Evolutionary conservation across 2,888 invertebrate genomes (phyloP).

Genomic region (Neoaliturus tenellus): DNA sequence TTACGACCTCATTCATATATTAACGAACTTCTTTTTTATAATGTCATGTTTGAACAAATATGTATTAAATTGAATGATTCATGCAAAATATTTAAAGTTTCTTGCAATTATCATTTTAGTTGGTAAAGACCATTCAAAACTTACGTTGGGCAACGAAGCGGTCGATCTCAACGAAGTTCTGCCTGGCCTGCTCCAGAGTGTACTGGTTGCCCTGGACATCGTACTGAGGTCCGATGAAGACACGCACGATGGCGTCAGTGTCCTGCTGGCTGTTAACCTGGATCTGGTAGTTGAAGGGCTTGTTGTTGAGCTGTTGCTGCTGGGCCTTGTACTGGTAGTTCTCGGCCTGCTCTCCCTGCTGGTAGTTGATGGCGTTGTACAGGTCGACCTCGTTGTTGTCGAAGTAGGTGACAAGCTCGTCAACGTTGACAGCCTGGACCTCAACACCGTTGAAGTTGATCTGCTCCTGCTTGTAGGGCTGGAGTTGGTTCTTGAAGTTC

Average conservation of each 20-base stretch:
- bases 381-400: slow-evolving; percentile 81
- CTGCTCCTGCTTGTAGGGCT: slow-evolving; percentile 77
- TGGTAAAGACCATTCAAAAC: slow-evolving; percentile 47
- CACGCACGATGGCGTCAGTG: slow-evolving; percentile 78
- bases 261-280: slow-evolving; percentile 77
- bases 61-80: too few species aligned
- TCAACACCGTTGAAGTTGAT: slow-evolving; percentile 79
- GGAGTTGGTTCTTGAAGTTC: slow-evolving; percentile 78
- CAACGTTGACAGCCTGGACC: slow-evolving; percentile 78
- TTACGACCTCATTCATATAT: too few species aligned
- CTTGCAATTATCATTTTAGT: too few species aligned
- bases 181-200: slow-evolving; percentile 70
- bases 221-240: slow-evolving; percentile 83
- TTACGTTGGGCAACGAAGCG: slow-evolving; percentile 76
- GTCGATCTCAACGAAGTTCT: slow-evolving; percentile 81
- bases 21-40: too few species aligned
- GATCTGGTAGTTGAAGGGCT: slow-evolving; percentile 78
- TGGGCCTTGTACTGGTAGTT: slow-evolving; percentile 72
- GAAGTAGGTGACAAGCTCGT: slow-evolving; percentile 81
- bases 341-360: slow-evolving; percentile 62
- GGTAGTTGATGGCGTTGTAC: slow-evolving; percentile 76
- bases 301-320: slow-evolving; percentile 80
- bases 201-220: slow-evolving; percentile 77
- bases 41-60: too few species aligned
- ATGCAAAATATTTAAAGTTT: too few species aligned